Base-by-base conservation (phyloP, 2,113 vertebrate species). In the Gorsachius goisagi region DNA sequence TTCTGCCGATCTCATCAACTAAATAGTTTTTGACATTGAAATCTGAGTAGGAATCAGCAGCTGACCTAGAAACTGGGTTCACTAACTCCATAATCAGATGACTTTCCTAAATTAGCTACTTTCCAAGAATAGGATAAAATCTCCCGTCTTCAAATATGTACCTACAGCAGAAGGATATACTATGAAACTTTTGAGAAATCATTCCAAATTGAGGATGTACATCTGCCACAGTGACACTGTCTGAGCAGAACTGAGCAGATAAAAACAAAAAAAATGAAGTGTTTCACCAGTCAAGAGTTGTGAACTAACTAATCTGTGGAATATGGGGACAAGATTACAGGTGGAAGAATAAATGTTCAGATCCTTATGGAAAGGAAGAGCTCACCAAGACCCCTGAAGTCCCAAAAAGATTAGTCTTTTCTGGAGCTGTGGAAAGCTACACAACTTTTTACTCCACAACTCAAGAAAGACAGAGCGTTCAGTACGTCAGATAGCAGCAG, bases 51-150 rank as follows among this genome's bases (percentile, higher is more conserved):
- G 26, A 74, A 74, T 7, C 44, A 82, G 78, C 66, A 88, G 69
- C 2, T 85, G 81, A 89, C 58, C 85, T 63, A 90, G 73, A 72
- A 52, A 45, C 28, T 13, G 58, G 15, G 58, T 59, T 91, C 81
- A 72, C 52, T 78, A 74, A 30, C 28, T 67, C 84, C 33, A 8
- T 45, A 71, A 86, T 76, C 52, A 53, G 39, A 5, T 19, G 19
- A 23, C 35, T 84, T 84, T 74, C 80, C 80, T 66, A 77, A 89
- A 93, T 84, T 58, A 89, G 73, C 72, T 64, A 15, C 5, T 35
- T 78, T 26, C 27, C 11, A 39, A 7, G 27, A 50, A 47, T 3
- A n/a, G 10, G 21, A 64, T 21, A 58, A 56, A 77, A 56, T 55
- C 35, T 69, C 52, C 39, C 49, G 44, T 30, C 79, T 52, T 56